Percentiles rank a stretch among this genome's conserved stretches.
Conservation (phyloP, 2,797 vertebrate genomes). For the Caiman crocodilus region DNA sequence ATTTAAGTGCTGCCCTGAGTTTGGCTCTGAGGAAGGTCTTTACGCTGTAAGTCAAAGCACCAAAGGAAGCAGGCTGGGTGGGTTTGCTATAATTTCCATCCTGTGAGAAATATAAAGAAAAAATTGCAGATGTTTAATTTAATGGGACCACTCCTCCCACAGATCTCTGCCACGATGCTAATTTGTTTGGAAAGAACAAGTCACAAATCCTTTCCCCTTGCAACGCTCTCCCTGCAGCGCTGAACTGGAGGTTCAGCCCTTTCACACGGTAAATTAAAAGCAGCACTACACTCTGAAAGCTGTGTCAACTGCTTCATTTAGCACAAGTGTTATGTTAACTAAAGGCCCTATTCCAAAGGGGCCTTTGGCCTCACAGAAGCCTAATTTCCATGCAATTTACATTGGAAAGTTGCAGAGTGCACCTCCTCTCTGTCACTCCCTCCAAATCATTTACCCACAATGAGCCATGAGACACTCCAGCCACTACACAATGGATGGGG, state of each 20-base stretch:
- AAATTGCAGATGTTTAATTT: background rate
- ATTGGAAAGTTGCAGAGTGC: constrained; percentile 41
- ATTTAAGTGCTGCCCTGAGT: accelerated
- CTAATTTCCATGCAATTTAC: constrained; percentile 76
- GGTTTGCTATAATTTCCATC: background rate
- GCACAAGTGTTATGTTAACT: constrained; percentile 78
- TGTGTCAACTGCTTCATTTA: constrained; percentile 76
- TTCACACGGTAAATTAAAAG: constrained; percentile 71
- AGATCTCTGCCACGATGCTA: background rate
- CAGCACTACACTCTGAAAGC: constrained; percentile 66
- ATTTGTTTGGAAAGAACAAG: background rate
- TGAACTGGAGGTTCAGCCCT: constrained; percentile 37
- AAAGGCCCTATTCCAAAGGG: constrained; percentile 56
- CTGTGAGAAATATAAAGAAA: background rate
- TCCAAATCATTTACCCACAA: background rate
- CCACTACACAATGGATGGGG: background rate
- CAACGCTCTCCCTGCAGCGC: background rate
- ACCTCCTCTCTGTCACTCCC: constrained; percentile 76
- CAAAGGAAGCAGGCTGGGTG: background rate
- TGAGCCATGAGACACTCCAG: background rate
- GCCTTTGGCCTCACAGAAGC: constrained; percentile 65
- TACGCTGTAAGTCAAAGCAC: background rate
- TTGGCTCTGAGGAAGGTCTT: background rate
- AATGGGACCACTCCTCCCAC: background rate
- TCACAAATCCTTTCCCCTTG: background rate